Evolutionary conservation across 2,797 vertebrate genomes (phyloP), one percentile per base, ranked within the genome.

Genomic region (Microctenopoma lineatum): DNA sequence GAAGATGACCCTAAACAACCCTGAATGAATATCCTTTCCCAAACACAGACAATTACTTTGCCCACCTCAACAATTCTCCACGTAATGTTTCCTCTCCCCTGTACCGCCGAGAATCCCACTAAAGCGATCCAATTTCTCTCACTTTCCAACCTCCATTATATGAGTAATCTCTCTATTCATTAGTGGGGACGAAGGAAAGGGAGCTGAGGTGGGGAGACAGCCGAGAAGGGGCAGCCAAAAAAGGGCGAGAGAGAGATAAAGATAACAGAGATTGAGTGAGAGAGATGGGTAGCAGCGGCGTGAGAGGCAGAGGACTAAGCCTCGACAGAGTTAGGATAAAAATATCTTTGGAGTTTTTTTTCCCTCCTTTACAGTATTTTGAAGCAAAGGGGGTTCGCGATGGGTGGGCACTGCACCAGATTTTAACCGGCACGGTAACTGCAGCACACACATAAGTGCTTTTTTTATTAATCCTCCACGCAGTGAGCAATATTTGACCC

Each of bases 91-190:
- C 59, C 67, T 66, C 61, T 54, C 18, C 45, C 64, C 48, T 56
- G 56, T 66, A 70, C 72, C 39, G 39, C 67, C 34, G 21, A 78
- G 58, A 39, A 73, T 80, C 69, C 66, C 1, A 46, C 59, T 26
- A 16, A 68, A 74, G 45, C 36, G 18, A 77, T 77, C 80, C 59
- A 79, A 39, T 64, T 80, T 45, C 67, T 70, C 71, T 73, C 59
- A 63, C 56, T 83, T 77, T 53, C 61, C 70, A 72, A 50, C 45
- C 72, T 62, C 76, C 62, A 79, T 78, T 69, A 80, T 68, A 55
- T 68, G 72, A 64, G 68, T 79, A 81, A 79, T 77, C 83, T 83
- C 56, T 77, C 76, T 77, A 77, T 84, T 86, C 79, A 86, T 81
- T 67, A 25, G 48, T 25, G 36, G 53, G 51, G 51, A 21, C 8